Evolutionary conservation across 2,888 invertebrate species (phyloP).

Genomic region (Neria commutata): DNA sequence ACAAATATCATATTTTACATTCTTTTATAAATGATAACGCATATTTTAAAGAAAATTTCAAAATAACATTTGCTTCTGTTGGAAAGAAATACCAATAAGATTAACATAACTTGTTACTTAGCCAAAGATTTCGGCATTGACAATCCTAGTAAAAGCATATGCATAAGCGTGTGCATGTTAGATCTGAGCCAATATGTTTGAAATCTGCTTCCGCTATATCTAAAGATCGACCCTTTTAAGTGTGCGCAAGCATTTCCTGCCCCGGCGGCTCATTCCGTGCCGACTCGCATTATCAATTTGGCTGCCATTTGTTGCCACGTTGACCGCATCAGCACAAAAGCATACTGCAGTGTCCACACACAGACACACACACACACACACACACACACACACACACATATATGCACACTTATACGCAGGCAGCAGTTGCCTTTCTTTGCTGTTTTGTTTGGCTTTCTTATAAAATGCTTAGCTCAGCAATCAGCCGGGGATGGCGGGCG

Average conservation of each 20-base stretch:
- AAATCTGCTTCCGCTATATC: not conserved
- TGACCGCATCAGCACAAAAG: conserved; percentile 7
- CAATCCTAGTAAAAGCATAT: too few relatives aligned
- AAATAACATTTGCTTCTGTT: too few relatives aligned
- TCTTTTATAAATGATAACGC: too few relatives aligned
- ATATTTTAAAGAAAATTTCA: too few relatives aligned
- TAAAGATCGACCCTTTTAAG: not conserved
- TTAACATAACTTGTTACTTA: too few relatives aligned
- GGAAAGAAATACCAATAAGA: too few relatives aligned
- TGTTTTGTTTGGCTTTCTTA: conserved; percentile 34
- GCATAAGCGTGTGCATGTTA: not conserved
- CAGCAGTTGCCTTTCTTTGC: conserved; percentile 33
- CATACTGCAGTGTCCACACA: not conserved
- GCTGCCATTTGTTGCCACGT: not conserved
- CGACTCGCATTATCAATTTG: not conserved
- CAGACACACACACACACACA: not conserved
- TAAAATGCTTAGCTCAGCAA: conserved; percentile 19
- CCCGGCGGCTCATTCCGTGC: too few relatives aligned
- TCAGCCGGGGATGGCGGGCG: conserved; percentile 27
- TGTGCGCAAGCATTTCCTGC: not conserved
- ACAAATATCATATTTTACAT: too few relatives aligned
- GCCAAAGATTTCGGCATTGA: too few relatives aligned
- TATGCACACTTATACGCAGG: conserved; percentile 13
- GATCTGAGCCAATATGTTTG: not conserved
- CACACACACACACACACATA: not conserved